Evolutionary conservation across 1,140 invertebrate genomes (phyloP).

Genomic region (Lepidotrigona ventralis): DNA sequence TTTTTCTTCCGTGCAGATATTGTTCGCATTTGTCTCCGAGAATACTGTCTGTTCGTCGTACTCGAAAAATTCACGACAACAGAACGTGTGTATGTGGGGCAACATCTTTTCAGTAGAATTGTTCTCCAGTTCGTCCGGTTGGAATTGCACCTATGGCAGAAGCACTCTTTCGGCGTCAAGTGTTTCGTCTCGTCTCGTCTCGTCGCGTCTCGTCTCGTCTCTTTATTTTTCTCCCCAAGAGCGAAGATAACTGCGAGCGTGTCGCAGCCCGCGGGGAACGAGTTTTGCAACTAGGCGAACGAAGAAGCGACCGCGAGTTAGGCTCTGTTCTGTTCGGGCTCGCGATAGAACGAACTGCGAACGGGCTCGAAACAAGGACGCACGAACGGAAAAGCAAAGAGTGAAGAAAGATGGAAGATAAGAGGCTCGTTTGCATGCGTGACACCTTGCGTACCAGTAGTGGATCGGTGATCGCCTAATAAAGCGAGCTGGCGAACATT

Average conservation of each 20-base stretch:
- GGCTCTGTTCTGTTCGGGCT: neutral
- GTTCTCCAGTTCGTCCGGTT: neutral
- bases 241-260: conserved; percentile 46
- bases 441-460: conserved; percentile 35
- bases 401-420: neutral
- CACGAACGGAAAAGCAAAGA: neutral
- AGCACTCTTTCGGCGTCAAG: conserved; percentile 15
- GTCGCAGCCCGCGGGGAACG: conserved; percentile 60
- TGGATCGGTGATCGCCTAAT: conserved; percentile 63
- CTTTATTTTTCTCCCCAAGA: conserved; percentile 17
- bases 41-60: no score
- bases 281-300: conserved; percentile 71
- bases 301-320: conserved; percentile 54
- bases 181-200: conserved; percentile 8
- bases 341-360: conserved; percentile 20
- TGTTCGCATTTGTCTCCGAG: no score
- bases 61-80: neutral
- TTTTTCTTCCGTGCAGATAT: no score
- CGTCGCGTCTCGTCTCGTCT: neutral
- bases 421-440: conserved; percentile 68
- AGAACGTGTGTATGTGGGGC: neutral
- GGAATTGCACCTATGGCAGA: neutral
- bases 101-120: neutral
- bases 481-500: conserved; percentile 59
- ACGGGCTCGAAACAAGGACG: neutral